Evolutionary conservation across 1,140 invertebrate species (phyloP).

Genomic region (Drosophila tsacasi): DNA sequence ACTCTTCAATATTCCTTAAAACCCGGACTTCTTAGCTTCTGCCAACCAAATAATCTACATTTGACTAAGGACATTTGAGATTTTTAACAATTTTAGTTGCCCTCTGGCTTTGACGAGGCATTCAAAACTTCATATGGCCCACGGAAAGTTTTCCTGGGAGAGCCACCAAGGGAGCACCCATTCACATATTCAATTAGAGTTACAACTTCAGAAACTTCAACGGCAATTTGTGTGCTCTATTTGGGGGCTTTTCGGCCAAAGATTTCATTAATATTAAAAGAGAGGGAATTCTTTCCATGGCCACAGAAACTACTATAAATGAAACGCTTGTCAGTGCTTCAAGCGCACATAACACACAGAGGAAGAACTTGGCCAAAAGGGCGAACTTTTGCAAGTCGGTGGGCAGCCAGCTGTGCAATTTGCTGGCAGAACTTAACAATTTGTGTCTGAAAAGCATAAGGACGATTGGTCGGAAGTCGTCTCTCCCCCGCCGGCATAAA

Average conservation of each 20-base stretch:
- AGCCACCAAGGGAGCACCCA: neutral
- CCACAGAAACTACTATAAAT: slow-evolving; percentile 63
- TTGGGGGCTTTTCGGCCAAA: slow-evolving; percentile 50
- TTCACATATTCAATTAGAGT: slow-evolving; percentile 74
- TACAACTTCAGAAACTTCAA: slow-evolving; percentile 56
- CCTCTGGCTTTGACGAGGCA: slow-evolving; percentile 22
- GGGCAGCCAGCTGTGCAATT: slow-evolving; percentile 75
- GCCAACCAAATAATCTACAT: neutral
- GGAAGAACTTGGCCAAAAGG: slow-evolving; percentile 44
- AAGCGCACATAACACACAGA: slow-evolving; percentile 11
- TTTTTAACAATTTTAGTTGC: slow-evolving; percentile 10
- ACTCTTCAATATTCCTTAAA: neutral
- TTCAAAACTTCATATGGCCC: slow-evolving; percentile 47
- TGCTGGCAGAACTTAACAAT: slow-evolving; percentile 71
- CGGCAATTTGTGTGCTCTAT: slow-evolving; percentile 56
- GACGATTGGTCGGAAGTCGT: slow-evolving; percentile 15
- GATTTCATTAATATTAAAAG: slow-evolving; percentile 78
- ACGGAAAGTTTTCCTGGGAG: slow-evolving; percentile 21
- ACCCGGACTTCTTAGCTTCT: neutral
- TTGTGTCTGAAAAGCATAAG: slow-evolving; percentile 62
- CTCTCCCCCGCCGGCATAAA: slow-evolving; percentile 49
- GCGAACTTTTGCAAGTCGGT: slow-evolving; percentile 3
- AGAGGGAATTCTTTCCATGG: slow-evolving; percentile 38
- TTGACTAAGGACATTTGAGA: slow-evolving; percentile 4
- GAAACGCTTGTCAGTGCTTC: slow-evolving; percentile 66